A percentile compares a stretch with the other conserved stretches of the same genome.
Evolutionary conservation across 2,888 invertebrate species (phyloP).

Genomic region (Neuroscelio doddi): DNA sequence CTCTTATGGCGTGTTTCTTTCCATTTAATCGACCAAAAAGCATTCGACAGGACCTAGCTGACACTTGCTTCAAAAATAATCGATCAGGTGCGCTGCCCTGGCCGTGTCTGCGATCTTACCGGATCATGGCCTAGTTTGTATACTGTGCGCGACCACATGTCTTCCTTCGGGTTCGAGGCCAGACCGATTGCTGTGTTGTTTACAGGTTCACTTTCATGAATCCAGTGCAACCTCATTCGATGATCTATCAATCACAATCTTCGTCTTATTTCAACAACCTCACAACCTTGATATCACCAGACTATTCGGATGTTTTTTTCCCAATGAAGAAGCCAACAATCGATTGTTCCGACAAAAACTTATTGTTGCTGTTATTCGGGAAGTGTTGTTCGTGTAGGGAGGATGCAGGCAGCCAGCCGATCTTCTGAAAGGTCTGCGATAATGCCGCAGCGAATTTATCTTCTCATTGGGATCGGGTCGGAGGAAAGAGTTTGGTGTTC

Average conservation of each 20-base stretch:
- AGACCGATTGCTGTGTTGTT: constrained; percentile 18
- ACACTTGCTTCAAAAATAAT: constrained; percentile 18
- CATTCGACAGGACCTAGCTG: constrained; percentile 28
- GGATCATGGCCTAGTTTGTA: constrained; percentile 38
- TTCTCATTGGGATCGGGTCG: too few relatives aligned
- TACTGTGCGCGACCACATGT: constrained; percentile 44
- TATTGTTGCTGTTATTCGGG: neutral
- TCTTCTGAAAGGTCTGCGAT: too few relatives aligned
- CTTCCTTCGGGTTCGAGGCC: constrained; percentile 7
- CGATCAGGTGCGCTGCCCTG: constrained; percentile 15
- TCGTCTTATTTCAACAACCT: neutral
- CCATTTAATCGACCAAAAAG: constrained; percentile 29
- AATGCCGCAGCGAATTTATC: too few relatives aligned
- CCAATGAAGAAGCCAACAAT: neutral
- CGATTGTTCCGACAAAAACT: neutral
- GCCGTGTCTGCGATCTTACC: constrained; percentile 3
- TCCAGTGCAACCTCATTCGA: too few relatives aligned
- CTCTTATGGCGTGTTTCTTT: constrained; percentile 52
- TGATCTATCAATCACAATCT: too few relatives aligned
- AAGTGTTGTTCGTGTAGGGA: neutral
- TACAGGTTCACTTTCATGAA: neutral
- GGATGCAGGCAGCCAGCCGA: too few relatives aligned
- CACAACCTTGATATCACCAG: neutral
- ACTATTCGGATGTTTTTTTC: neutral
- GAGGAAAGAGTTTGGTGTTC: neutral